A percentile compares a stretch with the other conserved stretches of the same genome.
Conservation (phyloP, 2,113 vertebrate genomes). For the Prolemur simus region DNA sequence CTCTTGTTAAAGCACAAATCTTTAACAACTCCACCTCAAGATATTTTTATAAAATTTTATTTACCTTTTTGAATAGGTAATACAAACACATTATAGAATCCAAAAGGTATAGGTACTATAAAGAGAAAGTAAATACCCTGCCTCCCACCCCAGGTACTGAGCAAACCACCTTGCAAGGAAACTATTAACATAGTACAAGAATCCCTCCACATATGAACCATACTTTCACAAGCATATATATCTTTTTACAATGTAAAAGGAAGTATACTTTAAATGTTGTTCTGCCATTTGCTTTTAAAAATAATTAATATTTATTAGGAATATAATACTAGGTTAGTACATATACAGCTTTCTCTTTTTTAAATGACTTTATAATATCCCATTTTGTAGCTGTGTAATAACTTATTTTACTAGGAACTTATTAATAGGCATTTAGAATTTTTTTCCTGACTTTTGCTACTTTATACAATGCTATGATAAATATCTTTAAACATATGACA, state of each 20-base stretch:
- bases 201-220: background rate
- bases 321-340: background rate
- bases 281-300: background rate
- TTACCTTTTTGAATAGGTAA: background rate
- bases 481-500: background rate
- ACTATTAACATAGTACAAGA: background rate
- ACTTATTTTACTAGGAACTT: background rate
- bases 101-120: background rate
- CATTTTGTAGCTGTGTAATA: background rate
- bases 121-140: background rate
- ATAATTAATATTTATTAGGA: background rate
- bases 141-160: fast-evolving
- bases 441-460: background rate
- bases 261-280: background rate
- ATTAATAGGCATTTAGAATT: background rate
- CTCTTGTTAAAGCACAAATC: background rate
- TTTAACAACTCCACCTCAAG: background rate
- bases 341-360: background rate
- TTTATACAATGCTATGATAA: background rate
- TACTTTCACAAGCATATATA: background rate
- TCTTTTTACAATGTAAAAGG: background rate
- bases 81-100: background rate
- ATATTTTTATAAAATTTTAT: background rate
- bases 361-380: background rate
- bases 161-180: background rate